Evolutionary conservation across 1,140 invertebrate genomes (phyloP).

Genomic region (Pogonomyrmex barbatus): DNA sequence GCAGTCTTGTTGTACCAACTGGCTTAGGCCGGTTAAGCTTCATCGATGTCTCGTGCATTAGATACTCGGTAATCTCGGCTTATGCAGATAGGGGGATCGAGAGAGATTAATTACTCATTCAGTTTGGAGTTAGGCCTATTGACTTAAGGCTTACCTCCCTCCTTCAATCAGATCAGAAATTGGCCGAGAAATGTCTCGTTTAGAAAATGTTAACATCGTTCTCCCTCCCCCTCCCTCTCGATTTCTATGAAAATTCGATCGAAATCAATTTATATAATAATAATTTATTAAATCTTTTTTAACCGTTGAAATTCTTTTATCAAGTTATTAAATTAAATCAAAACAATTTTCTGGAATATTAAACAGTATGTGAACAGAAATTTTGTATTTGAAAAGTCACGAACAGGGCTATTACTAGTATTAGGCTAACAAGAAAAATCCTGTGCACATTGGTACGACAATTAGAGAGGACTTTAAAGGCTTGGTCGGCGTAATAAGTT

Average conservation of each 20-base stretch:
- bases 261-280: not conserved
- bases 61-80: constrained; percentile 77
- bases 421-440: constrained; percentile 70
- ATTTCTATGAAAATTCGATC: not conserved
- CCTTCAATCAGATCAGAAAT: constrained; percentile 35
- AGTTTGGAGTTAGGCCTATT: constrained; percentile 67
- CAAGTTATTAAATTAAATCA: not conserved
- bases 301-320: not conserved
- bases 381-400: constrained; percentile 50
- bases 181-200: not conserved
- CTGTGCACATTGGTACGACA: constrained; percentile 50
- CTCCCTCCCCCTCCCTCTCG: no score
- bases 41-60: constrained; percentile 76
- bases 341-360: not conserved
- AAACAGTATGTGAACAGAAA: not conserved
- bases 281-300: not conserved
- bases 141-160: constrained; percentile 65
- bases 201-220: not conserved
- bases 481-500: constrained; percentile 66
- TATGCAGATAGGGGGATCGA: constrained; percentile 77
- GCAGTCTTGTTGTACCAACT: constrained; percentile 70
- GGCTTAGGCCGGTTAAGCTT: constrained; percentile 71
- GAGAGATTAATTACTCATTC: constrained; percentile 79
- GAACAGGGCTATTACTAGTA: constrained; percentile 47
- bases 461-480: constrained; percentile 75